Base-by-base conservation (phyloP, 2,113 vertebrate genomes). In the Pseudorectes ferrugineus region DNA sequence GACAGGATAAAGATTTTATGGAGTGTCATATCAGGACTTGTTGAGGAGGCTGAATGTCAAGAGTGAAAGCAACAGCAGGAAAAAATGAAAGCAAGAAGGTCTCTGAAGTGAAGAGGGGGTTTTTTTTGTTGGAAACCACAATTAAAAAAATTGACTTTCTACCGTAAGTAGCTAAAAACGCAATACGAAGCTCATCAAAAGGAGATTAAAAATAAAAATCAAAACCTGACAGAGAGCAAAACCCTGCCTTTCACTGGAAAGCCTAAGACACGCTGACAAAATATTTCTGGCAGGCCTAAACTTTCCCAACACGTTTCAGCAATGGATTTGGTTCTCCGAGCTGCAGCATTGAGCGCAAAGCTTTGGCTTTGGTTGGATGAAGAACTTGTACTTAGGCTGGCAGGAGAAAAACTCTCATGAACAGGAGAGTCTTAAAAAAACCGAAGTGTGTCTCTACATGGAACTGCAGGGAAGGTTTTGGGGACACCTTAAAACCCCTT, bases 1-100 rank as follows among this genome's bases (percentile, higher is more conserved):
- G 96, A 88, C 88, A 95, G 96, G 95, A 96, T 96, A 93, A 97
- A 96, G 82, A 93, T 85, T 96, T 97, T 81, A 95, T 42, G 66
- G 74, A 95, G 87, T 94, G 87, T 94, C 92, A 75, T 66, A 95
- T 92, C 87, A 91, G 58, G 66, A 95, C 65, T 95, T 85, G 86
- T 87, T 93, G 92, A 91, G 76, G 42, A 93, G 92, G 91, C 85
- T 93, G 95, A 94, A 96, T 92, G 92, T 96, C 94, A 96, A 97
- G 86, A 93, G 68, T 72, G 80, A 92, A 78, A 85, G 77, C 43
- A 95, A 67, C 43, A 85, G 57, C 70, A 83, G 46, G 61, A 25
- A 88, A 62, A 93, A 92, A 79, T 55, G 35, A 92, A 93, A 94
- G 76, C 8, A 61, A 84, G 86, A 82, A 43, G 51, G 65, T 68